A percentile compares a stretch with the other conserved stretches of the same genome.
Evolutionary conservation across 1,140 invertebrate species (phyloP).

Genomic region (Drosophila lacertosa): DNA sequence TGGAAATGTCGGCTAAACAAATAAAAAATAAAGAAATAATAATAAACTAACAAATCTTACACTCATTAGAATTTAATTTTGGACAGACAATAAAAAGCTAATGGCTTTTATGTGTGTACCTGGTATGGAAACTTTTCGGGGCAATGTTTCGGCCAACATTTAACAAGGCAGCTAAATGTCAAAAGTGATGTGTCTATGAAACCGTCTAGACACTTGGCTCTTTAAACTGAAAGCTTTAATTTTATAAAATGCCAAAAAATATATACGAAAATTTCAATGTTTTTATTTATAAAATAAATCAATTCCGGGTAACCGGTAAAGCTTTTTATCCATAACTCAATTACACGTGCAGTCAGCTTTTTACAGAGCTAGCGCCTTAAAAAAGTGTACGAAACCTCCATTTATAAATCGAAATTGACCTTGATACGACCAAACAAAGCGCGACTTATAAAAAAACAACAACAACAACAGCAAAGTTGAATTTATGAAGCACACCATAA

Average conservation of each 20-base stretch:
- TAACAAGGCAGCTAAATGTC: conserved; percentile 9
- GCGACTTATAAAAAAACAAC: conserved; percentile 20
- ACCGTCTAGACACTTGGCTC: not conserved
- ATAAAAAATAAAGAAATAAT: not conserved
- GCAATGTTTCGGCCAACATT: conserved; percentile 5
- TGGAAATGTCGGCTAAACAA: not conserved
- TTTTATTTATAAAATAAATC: not conserved
- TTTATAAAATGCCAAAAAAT: no score
- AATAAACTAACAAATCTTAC: not conserved
- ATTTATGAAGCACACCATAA: conserved; percentile 30
- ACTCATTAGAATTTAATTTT: not conserved
- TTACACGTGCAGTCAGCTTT: conserved; percentile 62
- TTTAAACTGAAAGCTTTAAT: not conserved
- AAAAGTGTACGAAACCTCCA: conserved; percentile 30
- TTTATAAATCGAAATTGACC: conserved; percentile 68
- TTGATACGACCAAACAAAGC: conserved; percentile 65
- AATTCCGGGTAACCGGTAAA: conserved; percentile 21
- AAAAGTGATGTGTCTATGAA: not conserved
- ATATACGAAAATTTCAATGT: no score
- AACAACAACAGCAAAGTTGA: conserved; percentile 20
- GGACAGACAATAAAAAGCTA: not conserved
- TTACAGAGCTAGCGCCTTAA: conserved; percentile 7
- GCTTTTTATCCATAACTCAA: conserved; percentile 36
- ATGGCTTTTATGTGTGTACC: not conserved
- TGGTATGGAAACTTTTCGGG: conserved; percentile 6